Conservation (phyloP, 1,140 invertebrate species). For the Drosophila lacertosa region DNA sequence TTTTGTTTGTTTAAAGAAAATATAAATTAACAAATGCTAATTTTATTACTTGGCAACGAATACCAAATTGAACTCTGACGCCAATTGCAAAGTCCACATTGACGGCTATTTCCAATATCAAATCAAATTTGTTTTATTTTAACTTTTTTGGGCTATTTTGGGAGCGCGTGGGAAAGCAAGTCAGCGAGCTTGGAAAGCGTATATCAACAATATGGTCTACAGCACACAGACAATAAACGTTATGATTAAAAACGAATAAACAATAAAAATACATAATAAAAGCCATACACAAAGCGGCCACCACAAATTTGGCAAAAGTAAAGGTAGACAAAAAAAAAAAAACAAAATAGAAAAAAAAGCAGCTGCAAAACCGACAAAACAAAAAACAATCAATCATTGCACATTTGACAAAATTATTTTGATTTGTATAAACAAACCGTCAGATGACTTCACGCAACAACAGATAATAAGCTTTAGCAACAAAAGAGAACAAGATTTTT, state of each 20-base stretch:
- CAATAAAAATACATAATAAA: conserved; percentile 62
- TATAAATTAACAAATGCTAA: background rate
- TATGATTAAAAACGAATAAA: conserved; percentile 80
- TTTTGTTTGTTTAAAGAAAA: background rate
- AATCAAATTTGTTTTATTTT: conserved; percentile 30
- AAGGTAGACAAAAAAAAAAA: conserved; percentile 7
- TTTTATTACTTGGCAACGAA: background rate
- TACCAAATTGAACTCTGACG: conserved; percentile 29
- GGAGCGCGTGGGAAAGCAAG: conserved; percentile 66
- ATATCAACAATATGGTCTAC: conserved; percentile 51
- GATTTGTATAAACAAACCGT: conserved; percentile 68
- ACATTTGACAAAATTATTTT: conserved; percentile 48
- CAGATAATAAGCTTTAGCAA: conserved; percentile 40
- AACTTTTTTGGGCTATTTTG: conserved; percentile 35
- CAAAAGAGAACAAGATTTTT: conserved; percentile 58
- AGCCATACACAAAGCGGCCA: conserved; percentile 34
- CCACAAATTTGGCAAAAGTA: conserved; percentile 38
- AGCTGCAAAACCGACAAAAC: conserved; percentile 36
- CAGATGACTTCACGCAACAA: conserved; percentile 72
- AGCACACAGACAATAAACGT: conserved; percentile 64
- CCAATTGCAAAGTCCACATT: conserved; percentile 44
- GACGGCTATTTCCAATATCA: conserved; percentile 25
- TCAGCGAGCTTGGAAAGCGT: conserved; percentile 37
- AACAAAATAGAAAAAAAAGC: conserved; percentile 18
- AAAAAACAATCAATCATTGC: conserved; percentile 63